Evolutionary conservation across 2,888 invertebrate genomes (phyloP).

Genomic region (Rapana venosa): DNA sequence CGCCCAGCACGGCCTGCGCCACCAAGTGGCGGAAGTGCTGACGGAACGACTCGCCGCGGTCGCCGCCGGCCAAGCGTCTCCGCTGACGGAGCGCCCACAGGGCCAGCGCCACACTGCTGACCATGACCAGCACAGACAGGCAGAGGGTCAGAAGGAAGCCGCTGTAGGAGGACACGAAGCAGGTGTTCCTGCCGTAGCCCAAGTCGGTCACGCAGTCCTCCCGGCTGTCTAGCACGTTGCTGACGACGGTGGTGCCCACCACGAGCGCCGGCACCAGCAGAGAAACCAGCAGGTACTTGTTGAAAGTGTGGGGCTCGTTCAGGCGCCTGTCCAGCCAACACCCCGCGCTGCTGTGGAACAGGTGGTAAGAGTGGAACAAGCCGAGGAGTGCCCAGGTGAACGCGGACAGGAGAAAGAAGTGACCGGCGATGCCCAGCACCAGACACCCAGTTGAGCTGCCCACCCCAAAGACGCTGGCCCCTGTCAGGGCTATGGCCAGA

Average conservation of each 20-base stretch:
- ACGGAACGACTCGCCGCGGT: background rate
- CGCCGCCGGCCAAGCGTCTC: background rate
- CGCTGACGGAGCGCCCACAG: background rate
- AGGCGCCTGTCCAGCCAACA: background rate
- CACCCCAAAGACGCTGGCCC: constrained; percentile 47
- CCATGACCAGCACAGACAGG: constrained; percentile 6
- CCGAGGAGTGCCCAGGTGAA: constrained; percentile 58
- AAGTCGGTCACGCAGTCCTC: constrained; percentile 24
- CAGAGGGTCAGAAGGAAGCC: background rate
- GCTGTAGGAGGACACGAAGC: constrained; percentile 29
- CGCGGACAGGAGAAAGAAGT: constrained; percentile 58
- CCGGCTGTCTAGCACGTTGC: background rate
- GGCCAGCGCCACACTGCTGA: background rate
- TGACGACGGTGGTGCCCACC: constrained; percentile 14
- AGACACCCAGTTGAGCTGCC: constrained; percentile 36
- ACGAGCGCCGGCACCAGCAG: constrained; percentile 3
- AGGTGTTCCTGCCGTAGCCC: background rate
- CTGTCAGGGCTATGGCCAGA: constrained; percentile 52
- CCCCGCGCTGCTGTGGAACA: constrained; percentile 42
- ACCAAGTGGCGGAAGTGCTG: background rate
- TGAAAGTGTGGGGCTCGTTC: background rate
- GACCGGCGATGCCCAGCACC: constrained; percentile 51
- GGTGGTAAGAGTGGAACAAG: constrained; percentile 55
- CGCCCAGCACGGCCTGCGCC: background rate
- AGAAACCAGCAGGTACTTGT: background rate